Base-by-base conservation (phyloP, 2,113 vertebrate species). In the Gorilla gorilla region DNA sequence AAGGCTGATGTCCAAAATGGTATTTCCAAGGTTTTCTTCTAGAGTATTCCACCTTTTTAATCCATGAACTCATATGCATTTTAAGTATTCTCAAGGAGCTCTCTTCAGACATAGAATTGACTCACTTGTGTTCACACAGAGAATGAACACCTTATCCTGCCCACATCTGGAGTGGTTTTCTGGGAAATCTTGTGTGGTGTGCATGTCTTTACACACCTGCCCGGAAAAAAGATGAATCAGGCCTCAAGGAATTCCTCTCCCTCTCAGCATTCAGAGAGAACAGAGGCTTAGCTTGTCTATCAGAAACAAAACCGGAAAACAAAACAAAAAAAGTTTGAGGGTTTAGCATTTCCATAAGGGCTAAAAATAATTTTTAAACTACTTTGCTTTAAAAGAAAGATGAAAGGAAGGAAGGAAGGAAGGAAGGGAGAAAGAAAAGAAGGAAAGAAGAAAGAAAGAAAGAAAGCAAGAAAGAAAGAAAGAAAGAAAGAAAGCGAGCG, bases 351-450 rank as follows among this genome's bases (percentile, higher is more conserved):
- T 17, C 23, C 55, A 0, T 11, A 45, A 4, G 45, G 27, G 0
- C 88, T 2, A 9, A 90, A 79, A 17, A 22, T 64, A 64, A 64
- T 64, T 32, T 80, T 93, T 66, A 7, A 94, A 90, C 48, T 88
- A 11, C 40, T 75, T 70, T 81, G 66, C 68, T 40, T 78, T 85
- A 35, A 48, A 87, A 64, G 57, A 23, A 40, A 13, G 23, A 52
- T 6, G 4, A 1, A 7, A 3, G 8, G 7, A 43, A 45, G 35
- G 18, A 57, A 64, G 2, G 7, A 57, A 57, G 20, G 1, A 57
- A 57, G 18, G 2, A 20, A 55, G 16, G 1, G 8, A 45, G 45
- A 4, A 4, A 13, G 13, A 0, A 50, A 12, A 2, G 16, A 55
- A 55, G 5, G 6, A 55, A 6, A 8, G 20, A 22, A 22, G 13